These are phyloP conservation scores for Neodiprion lecontei DNA, from an alignment of 1,140 invertebrate species.

Conservation along the genomic window DNA sequence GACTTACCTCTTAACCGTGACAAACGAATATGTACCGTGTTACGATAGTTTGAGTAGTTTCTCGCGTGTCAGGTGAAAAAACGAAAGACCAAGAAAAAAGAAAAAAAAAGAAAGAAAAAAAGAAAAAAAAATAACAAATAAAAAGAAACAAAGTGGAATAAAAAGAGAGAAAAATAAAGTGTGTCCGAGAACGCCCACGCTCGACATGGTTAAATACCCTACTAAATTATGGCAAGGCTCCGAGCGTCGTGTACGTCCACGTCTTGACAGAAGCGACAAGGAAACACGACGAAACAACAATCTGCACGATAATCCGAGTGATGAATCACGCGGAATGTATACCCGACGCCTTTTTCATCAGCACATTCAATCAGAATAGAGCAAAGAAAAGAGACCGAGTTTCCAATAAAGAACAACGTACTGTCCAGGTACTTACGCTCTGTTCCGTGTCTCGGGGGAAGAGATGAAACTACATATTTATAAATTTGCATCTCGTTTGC, in stretches of 20 bases:
- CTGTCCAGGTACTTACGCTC: too few relatives aligned
- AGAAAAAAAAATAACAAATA: background rate
- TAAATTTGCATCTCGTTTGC: too few relatives aligned
- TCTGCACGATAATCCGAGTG: background rate
- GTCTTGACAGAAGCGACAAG: conserved; percentile 4
- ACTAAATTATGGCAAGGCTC: background rate
- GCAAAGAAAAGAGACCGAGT: too few relatives aligned
- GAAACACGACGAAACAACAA: conserved; percentile 5
- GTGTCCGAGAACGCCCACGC: conserved; percentile 12
- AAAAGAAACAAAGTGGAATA: background rate
- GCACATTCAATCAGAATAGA: too few relatives aligned
- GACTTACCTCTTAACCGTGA: background rate
- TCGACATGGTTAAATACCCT: conserved; percentile 5
- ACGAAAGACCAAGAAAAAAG: conserved; percentile 9
- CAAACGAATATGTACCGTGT: background rate
- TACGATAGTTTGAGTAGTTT: background rate
- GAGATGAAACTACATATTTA: too few relatives aligned
- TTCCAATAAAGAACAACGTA: too few relatives aligned
- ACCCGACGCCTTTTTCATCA: too few relatives aligned
- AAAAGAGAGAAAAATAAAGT: background rate
- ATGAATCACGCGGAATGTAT: background rate
- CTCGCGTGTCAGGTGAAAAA: background rate
- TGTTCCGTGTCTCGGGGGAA: too few relatives aligned
- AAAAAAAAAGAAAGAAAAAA: background rate
- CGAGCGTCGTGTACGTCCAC: background rate